Percentiles rank a stretch among this genome's conserved stretches.
phyloP scores from a whole-genome alignment of 2,888 invertebrate species.

The Eristalis tenax region DNA sequence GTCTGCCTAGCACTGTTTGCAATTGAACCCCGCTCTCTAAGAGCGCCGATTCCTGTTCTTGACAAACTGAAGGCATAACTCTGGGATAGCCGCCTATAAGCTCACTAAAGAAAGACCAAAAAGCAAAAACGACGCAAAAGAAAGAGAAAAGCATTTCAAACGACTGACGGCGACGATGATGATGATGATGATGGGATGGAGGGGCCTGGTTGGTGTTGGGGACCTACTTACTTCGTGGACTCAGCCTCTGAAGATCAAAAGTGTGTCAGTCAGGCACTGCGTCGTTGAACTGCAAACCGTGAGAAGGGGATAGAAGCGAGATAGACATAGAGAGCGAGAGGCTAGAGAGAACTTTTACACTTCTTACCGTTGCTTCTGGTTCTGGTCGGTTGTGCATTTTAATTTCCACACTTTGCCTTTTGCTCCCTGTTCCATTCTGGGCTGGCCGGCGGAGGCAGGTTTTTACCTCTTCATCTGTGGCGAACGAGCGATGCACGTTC shows the following conservation, averaged over 20 bases:
- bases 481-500: slow-evolving; percentile 49
- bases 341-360: slow-evolving; percentile 60
- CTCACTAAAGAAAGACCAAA: slow-evolving; percentile 33
- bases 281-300: slow-evolving; percentile 58
- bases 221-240: slow-evolving; percentile 74
- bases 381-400: slow-evolving; percentile 50
- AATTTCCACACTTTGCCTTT: slow-evolving; percentile 57
- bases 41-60: slow-evolving; percentile 11
- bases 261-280: slow-evolving; percentile 75
- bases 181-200: slow-evolving; percentile 47
- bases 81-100: slow-evolving; percentile 3
- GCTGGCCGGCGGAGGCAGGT: background rate
- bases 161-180: background rate
- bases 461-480: slow-evolving; percentile 18
- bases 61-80: background rate
- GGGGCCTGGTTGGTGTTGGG: slow-evolving; percentile 60
- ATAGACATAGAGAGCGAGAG: background rate
- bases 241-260: slow-evolving; percentile 67
- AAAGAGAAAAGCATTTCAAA: slow-evolving; percentile 64
- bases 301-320: background rate
- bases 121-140: slow-evolving; percentile 53
- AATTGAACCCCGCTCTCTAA: slow-evolving; percentile 10
- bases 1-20: background rate
- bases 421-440: slow-evolving; percentile 38
- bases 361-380: slow-evolving; percentile 62